phyloP scores from a whole-genome alignment of 2,797 vertebrate species.

The Tapirus indicus region DNA sequence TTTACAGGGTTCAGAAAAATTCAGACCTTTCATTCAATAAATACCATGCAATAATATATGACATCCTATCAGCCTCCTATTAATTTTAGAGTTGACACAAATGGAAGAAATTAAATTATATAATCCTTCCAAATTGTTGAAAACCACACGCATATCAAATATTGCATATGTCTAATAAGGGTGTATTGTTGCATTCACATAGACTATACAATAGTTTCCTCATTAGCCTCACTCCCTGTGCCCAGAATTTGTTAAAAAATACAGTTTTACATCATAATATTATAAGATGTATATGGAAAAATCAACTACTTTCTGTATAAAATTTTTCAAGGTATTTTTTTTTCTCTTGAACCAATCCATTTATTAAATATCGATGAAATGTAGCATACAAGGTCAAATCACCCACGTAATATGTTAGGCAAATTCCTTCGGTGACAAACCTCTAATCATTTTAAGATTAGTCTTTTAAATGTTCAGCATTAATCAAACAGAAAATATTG shows the following conservation, averaged over 20 bases:
- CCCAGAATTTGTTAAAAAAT: background rate
- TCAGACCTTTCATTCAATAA: background rate
- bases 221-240: background rate
- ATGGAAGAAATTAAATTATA: background rate
- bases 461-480: background rate
- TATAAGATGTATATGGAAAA: background rate
- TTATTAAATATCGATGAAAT: background rate
- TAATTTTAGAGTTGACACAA: background rate
- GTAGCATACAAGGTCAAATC: background rate
- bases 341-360: background rate
- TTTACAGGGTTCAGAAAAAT: background rate
- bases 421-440: background rate
- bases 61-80: background rate
- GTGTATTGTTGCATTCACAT: background rate
- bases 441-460: background rate
- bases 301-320: background rate
- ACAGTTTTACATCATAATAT: background rate
- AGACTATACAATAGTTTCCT: background rate
- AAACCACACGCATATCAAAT: background rate
- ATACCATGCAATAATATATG: background rate
- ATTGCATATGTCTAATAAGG: background rate
- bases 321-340: background rate
- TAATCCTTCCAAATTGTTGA: background rate
- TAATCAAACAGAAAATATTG: conserved; percentile 6
- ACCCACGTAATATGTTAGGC: background rate